Percentiles rank a stretch among this genome's conserved stretches.
phyloP scores from a whole-genome alignment of 92 coral and sea anemone genomes.

The Epizoanthus ramosus region DNA sequence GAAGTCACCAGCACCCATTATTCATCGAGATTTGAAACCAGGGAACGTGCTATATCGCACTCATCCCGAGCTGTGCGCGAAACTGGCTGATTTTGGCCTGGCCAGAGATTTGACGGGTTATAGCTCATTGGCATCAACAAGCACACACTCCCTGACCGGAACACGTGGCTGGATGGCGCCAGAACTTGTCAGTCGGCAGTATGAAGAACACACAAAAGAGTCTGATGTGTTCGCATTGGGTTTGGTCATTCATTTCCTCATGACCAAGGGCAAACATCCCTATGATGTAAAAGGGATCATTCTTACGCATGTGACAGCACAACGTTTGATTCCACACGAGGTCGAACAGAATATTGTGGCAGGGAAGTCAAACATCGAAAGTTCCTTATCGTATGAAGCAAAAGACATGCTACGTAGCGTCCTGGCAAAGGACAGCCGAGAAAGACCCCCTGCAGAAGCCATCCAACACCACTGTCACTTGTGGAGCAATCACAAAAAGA shows the following conservation, averaged over 20 bases:
- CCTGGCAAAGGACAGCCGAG: constrained; percentile 21
- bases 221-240: constrained; percentile 68
- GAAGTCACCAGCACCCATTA: constrained; percentile 27
- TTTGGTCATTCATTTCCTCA: constrained; percentile 60
- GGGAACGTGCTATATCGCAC: constrained; percentile 70
- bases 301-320: neutral
- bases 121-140: constrained; percentile 32
- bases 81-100: constrained; percentile 69
- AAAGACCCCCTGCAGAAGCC: constrained; percentile 42
- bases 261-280: constrained; percentile 63
- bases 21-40: constrained; percentile 79
- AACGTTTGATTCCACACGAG: constrained; percentile 46
- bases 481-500: constrained; percentile 65
- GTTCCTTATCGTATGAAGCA: constrained; percentile 36
- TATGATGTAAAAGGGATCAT: constrained; percentile 24
- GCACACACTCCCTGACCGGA: constrained; percentile 60
- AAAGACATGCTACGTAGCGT: constrained; percentile 35
- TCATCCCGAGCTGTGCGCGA: constrained; percentile 45
- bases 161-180: constrained; percentile 84
- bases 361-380: constrained; percentile 16
- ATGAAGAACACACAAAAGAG: constrained; percentile 39
- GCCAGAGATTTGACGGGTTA: constrained; percentile 46
- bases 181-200: constrained; percentile 53
- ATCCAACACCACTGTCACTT: constrained; percentile 50
- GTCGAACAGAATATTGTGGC: constrained; percentile 45